These are phyloP conservation scores for Conops quadrifasciatus DNA, from an alignment of 2,888 invertebrate genomes.

Conservation along the genomic window DNA sequence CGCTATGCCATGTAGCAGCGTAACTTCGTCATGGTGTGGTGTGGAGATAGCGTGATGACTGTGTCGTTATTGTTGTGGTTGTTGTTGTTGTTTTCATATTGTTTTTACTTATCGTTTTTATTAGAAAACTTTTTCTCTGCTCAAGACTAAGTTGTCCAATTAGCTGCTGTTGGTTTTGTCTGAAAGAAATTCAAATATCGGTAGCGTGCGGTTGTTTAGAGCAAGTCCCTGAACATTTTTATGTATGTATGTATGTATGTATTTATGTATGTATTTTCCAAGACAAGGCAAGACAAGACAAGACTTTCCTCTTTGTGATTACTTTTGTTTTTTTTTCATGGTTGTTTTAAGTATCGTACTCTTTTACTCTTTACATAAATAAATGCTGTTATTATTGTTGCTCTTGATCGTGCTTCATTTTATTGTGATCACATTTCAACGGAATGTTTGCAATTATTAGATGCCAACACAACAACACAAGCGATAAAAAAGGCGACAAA, in stretches of 20 bases:
- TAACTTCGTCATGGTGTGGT: too few relatives aligned
- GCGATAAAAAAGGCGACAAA: not conserved
- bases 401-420: not conserved
- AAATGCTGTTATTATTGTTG: not conserved
- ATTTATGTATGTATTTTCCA: too few relatives aligned
- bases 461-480: not conserved
- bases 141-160: too few relatives aligned
- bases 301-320: not conserved
- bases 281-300: too few relatives aligned
- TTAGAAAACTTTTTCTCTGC: too few relatives aligned
- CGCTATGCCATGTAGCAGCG: not conserved
- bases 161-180: conserved; percentile 7
- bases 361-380: not conserved
- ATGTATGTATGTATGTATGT: too few relatives aligned
- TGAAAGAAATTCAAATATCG: too few relatives aligned
- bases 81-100: not conserved
- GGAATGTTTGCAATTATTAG: conserved; percentile 21
- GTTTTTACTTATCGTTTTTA: not conserved
- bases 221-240: too few relatives aligned
- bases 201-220: too few relatives aligned
- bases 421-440: conserved; percentile 20
- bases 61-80: not conserved
- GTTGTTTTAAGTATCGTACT: not conserved
- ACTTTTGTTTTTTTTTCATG: not conserved
- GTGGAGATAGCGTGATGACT: too few relatives aligned